Percentiles rank a stretch among this genome's conserved stretches.
These are phyloP conservation scores for Exocentrus adspersus DNA, from an alignment of 2,888 invertebrate genomes.

Conservation along the genomic window DNA sequence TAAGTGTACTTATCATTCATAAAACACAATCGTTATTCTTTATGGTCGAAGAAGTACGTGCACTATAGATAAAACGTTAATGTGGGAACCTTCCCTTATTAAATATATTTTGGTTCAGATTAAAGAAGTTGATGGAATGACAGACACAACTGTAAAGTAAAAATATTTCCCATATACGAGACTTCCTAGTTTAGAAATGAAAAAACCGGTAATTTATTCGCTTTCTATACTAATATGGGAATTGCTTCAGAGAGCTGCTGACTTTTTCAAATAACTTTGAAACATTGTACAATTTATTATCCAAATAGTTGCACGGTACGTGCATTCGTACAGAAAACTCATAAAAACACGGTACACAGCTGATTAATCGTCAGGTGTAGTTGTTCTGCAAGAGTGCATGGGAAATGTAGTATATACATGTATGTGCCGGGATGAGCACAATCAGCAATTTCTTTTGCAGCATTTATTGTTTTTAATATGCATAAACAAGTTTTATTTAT, in stretches of 20 bases:
- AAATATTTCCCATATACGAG: no score
- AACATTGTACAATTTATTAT: constrained; percentile 5
- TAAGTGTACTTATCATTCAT: neutral
- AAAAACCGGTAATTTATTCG: no score
- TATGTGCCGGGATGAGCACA: constrained; percentile 6
- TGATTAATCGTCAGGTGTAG: constrained; percentile 37
- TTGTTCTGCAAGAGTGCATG: constrained; percentile 40
- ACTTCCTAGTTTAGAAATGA: no score
- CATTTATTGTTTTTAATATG: neutral
- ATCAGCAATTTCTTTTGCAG: constrained; percentile 24
- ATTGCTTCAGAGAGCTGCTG: neutral
- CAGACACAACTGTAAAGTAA: no score
- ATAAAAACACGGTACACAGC: constrained; percentile 13
- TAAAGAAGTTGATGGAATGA: no score
- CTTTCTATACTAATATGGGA: neutral
- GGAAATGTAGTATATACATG: constrained; percentile 32
- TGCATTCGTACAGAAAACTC: constrained; percentile 2
- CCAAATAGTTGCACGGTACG: neutral
- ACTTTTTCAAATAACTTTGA: constrained; percentile 7
- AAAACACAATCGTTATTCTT: neutral
- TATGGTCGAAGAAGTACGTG: neutral
- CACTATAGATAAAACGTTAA: no score
- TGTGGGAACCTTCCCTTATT: neutral
- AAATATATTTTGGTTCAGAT: neutral
- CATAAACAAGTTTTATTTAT: neutral